Evolutionary conservation across 2,797 vertebrate genomes (phyloP).

Genomic region (Oreortyx pictus): DNA sequence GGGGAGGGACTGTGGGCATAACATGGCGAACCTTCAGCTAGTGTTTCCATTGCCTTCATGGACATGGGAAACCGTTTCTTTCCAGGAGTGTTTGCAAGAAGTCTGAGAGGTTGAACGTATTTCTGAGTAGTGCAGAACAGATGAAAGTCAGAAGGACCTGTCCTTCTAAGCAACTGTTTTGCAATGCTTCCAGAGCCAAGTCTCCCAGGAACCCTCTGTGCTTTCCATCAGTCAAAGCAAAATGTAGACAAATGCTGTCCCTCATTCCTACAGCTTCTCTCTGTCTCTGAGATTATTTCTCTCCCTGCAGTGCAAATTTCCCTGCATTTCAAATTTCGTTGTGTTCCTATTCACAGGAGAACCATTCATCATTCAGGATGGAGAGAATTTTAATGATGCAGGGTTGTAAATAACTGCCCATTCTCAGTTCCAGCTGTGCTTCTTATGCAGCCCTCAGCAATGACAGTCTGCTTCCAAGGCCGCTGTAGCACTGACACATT

Average conservation of each 20-base stretch:
- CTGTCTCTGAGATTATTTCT: not conserved
- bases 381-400: not conserved
- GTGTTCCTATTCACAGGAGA: not conserved
- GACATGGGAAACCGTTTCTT: not conserved
- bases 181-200: not conserved
- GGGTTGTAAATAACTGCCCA: not conserved
- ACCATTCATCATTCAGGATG: not conserved
- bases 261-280: not conserved
- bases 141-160: not conserved
- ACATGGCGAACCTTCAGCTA: accelerated
- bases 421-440: not conserved
- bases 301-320: not conserved
- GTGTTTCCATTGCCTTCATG: not conserved
- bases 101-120: not conserved
- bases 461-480: not conserved
- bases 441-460: not conserved
- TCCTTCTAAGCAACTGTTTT: not conserved
- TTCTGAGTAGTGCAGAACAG: not conserved
- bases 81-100: not conserved
- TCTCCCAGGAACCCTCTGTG: not conserved
- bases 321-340: not conserved
- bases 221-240: constrained; percentile 7
- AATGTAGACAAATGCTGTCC: constrained; percentile 19
- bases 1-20: not conserved
- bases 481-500: not conserved